Percentiles rank a stretch among this genome's conserved stretches.
These are phyloP conservation scores for Pogonomyrmex barbatus DNA, from an alignment of 1,140 invertebrate species.

Conservation along the genomic window DNA sequence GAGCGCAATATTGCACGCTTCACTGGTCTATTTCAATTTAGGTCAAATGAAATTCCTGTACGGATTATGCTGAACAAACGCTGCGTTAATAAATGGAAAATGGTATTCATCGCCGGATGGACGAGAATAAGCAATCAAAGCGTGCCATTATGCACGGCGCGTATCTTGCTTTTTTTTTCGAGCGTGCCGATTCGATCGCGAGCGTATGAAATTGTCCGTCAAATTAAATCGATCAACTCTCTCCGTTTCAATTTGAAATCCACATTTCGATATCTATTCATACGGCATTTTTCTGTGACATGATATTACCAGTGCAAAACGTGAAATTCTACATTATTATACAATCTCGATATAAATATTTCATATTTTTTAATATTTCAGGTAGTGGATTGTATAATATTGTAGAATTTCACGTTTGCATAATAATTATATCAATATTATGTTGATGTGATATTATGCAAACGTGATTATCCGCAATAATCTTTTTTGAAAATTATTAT, in stretches of 20 bases:
- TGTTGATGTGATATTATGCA: not conserved
- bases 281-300: not conserved
- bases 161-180: not conserved
- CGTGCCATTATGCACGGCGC: not conserved
- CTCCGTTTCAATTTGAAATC: not conserved
- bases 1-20: slow-evolving; percentile 3
- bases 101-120: slow-evolving; percentile 15
- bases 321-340: not conserved
- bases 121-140: slow-evolving; percentile 49
- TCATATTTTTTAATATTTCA: slow-evolving; percentile 13
- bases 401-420: not conserved
- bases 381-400: not conserved
- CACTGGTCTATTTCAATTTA: slow-evolving; percentile 35
- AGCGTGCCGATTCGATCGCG: not conserved
- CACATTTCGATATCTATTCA: not conserved
- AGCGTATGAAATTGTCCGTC: slow-evolving; percentile 10
- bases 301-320: not conserved
- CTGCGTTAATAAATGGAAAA: slow-evolving; percentile 52
- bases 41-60: slow-evolving; percentile 39
- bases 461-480: not conserved
- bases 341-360: not conserved
- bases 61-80: slow-evolving; percentile 27
- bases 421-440: not conserved
- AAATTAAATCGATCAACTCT: not conserved
- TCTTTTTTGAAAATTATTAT: slow-evolving; percentile 3